Percentiles rank a stretch among this genome's conserved stretches.
phyloP scores from a whole-genome alignment of 2,888 invertebrate genomes.

The Hypolimnas misippus region DNA sequence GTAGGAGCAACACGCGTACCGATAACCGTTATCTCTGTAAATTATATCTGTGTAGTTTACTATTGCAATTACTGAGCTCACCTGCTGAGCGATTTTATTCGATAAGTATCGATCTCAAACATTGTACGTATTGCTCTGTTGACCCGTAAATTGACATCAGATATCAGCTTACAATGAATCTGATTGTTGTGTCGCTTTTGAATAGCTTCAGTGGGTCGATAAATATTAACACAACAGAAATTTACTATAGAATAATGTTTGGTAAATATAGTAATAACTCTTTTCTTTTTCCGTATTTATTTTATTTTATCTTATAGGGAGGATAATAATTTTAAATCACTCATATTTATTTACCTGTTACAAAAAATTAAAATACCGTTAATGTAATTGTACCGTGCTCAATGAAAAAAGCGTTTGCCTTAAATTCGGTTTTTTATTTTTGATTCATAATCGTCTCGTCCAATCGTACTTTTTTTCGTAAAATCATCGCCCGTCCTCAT shows the following conservation, averaged over 20 bases:
- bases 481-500: conserved; percentile 61
- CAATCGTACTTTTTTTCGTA: conserved; percentile 62
- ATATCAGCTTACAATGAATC: conserved; percentile 38
- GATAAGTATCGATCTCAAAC: conserved; percentile 66
- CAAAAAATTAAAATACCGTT: conserved; percentile 11
- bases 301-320: not conserved
- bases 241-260: no score
- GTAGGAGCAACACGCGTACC: conserved; percentile 23
- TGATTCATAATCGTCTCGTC: conserved; percentile 49
- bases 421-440: conserved; percentile 25
- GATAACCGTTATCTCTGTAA: conserved; percentile 41
- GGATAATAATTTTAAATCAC: no score
- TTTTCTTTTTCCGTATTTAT: not conserved
- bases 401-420: conserved; percentile 18
- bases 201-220: not conserved
- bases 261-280: not conserved
- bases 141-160: conserved; percentile 66
- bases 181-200: not conserved
- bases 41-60: conserved; percentile 44
- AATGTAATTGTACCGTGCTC: conserved; percentile 16
- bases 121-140: conserved; percentile 66
- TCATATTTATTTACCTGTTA: not conserved
- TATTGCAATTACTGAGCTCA: conserved; percentile 59
- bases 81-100: conserved; percentile 74
- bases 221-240: no score